Evolutionary conservation across 2,888 invertebrate genomes (phyloP), one percentile per base, ranked within the genome.

Genomic region (Drosophila mayaguana): DNA sequence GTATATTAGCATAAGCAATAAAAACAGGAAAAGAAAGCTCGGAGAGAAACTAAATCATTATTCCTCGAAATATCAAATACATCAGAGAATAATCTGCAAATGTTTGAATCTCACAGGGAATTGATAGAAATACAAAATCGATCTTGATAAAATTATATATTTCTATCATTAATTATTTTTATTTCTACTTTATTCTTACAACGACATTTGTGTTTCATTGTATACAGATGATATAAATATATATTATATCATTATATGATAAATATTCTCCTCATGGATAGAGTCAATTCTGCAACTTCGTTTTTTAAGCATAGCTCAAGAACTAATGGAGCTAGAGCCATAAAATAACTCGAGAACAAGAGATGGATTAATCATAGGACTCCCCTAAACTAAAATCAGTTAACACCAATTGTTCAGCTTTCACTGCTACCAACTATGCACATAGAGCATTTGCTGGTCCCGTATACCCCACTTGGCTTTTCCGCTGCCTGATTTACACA

Each of bases 401-500:
- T 32, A 32, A 2, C 9, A 28, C 2, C 1, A 4, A 25, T 25
- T 25, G 11, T 34, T 38, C 16, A 38, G 7, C 38, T 16, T 38
- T 38, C 28, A 2, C 28, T n/a, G 5, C 5, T 48, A 9, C 4
- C 16, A 16, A 16, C 7, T 22, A 7, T 18, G 2, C 3, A 28
- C 2, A 5, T 36, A 53, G 16, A 22, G 51, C 51, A 36, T 34
- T 16, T 22, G 14, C 16, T 38, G 38, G 53, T n/a, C 38, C 0
- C 0, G 11, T 22, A 16, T 22, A 9, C 53, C n/a, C 38, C 0
- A n/a, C 36, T 6, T 6, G 16, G 1, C 2, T n/a, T n/a, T 11
- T 22, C n/a, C n/a, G 11, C 53, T 20, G 28, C 43, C 34, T 48
- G 45, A 53, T 38, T 50, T 43, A 16, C 36, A 12, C 40, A 42